phyloP scores from a whole-genome alignment of 2,888 invertebrate genomes.

The Salpingus planirostris region DNA sequence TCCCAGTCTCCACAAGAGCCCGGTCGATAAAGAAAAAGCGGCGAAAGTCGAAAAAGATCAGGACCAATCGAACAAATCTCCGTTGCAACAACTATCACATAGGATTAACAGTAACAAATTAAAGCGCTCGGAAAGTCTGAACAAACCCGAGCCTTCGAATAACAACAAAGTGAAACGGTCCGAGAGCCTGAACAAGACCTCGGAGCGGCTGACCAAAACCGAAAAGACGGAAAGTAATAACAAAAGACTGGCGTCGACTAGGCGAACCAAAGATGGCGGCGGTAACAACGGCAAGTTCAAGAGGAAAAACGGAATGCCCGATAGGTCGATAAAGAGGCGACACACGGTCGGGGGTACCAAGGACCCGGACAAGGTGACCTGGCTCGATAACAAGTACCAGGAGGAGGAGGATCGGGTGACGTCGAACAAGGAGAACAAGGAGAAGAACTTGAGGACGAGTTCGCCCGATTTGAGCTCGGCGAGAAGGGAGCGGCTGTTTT shows the following conservation, averaged over 20 bases:
- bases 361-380: slow-evolving; percentile 62
- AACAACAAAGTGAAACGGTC: slow-evolving; percentile 49
- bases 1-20: slow-evolving; percentile 46
- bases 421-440: slow-evolving; percentile 36
- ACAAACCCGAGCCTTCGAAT: slow-evolving; percentile 45
- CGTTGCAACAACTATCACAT: too few species aligned
- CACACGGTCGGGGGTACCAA: slow-evolving; percentile 93
- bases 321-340: slow-evolving; percentile 74
- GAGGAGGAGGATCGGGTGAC: slow-evolving; percentile 44
- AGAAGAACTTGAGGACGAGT: slow-evolving; percentile 51
- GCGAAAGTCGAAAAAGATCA: slow-evolving; percentile 34
- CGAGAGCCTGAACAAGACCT: slow-evolving; percentile 50
- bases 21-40: slow-evolving; percentile 9
- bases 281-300: slow-evolving; percentile 60
- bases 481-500: slow-evolving; percentile 40
- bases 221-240: slow-evolving; percentile 74
- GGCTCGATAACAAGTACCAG: slow-evolving; percentile 45
- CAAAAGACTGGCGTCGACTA: slow-evolving; percentile 46
- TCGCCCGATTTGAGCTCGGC: slow-evolving; percentile 51
- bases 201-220: slow-evolving; percentile 52
- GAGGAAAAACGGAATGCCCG: slow-evolving; percentile 70
- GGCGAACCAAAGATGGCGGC: slow-evolving; percentile 46
- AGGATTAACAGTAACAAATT: slow-evolving; percentile 29
- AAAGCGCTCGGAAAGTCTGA: slow-evolving; percentile 55
- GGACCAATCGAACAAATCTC: slow-evolving; percentile 23